Conservation (phyloP, 2,113 vertebrate genomes). For the Lepisosteus oculatus region DNA sequence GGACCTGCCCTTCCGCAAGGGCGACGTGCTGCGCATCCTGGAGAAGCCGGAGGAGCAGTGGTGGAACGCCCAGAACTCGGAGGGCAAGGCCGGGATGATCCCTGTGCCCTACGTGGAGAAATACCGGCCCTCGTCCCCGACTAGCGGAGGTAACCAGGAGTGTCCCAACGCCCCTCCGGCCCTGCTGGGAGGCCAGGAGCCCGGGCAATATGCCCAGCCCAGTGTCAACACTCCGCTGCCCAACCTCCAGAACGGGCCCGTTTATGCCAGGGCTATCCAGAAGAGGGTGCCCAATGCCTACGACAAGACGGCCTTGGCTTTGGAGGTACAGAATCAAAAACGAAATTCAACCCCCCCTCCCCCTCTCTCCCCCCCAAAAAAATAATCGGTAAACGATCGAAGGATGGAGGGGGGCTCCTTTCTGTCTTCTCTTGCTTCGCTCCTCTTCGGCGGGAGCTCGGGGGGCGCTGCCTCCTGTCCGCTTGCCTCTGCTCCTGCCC, state of each 20-base stretch:
- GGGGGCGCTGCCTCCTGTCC: no score
- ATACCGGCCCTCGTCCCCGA: conserved; percentile 84
- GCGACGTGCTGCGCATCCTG: conserved; percentile 87
- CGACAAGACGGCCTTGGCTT: conserved; percentile 98
- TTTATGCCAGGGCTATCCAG: conserved; percentile 96
- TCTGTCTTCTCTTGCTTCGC: background rate
- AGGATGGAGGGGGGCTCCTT: background rate
- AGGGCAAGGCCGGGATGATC: conserved; percentile 94
- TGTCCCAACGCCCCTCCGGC: conserved; percentile 73
- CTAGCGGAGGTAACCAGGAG: conserved; percentile 85
- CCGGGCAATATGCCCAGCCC: conserved; percentile 97
- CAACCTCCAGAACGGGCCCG: conserved; percentile 98
- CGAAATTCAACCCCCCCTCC: no score
- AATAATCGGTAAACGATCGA: no score
- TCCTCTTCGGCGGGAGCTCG: no score
- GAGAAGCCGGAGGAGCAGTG: conserved; percentile 99
- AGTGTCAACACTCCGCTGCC: conserved; percentile 90
- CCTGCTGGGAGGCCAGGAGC: conserved; percentile 83
- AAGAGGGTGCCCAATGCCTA: conserved; percentile 99
- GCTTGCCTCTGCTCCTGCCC: no score
- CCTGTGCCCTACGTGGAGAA: conserved; percentile 98
- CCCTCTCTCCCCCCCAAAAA: no score
- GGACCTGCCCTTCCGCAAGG: conserved; percentile 97
- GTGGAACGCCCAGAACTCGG: conserved; percentile 96
- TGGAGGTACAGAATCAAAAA: conserved; percentile 81